Base-by-base conservation (phyloP, 2,113 vertebrate genomes). In the Etia nguti region DNA sequence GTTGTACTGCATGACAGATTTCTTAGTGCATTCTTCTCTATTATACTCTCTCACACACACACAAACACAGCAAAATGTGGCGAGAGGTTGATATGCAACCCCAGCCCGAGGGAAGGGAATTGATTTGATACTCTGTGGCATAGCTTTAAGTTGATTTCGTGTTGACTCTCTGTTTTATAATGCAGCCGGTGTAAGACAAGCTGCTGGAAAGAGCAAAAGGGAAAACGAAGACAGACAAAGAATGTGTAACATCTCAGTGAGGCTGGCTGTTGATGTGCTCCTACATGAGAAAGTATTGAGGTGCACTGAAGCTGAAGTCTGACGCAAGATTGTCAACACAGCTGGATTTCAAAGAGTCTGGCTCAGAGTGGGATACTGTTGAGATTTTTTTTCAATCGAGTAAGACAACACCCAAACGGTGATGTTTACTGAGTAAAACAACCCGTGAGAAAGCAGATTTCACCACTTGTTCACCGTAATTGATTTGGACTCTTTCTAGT, bases 281-380 rank as follows among this genome's bases (percentile, higher is more conserved):
- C 22, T 83, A 91, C 92, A 86, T 81, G 70, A 88, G 82, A 89
- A 77, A 86, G 65, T 59, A 89, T 82, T 84, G 83, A 85, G 85
- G 83, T 85, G 57, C 70, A 80, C 52, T 56, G 89, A 73, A 79
- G 81, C 86, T 10, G 79, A 88, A 90, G 68, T 75, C 87, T 92
- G 89, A 95, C 3, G 81, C 81, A 89, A 86, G 79, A 89, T 82
- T 88, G 90, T 93, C 93, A 93, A 88, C 89, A 83, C 83, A 88
- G 92, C 88, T 91, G 91, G 88, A 86, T 92, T 89, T 92, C 84
- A 92, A 90, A 92, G 83, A 65, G 54, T 52, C 31, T 56, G 83
- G 22, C 79, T 85, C 20, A 12, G 60, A 83, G 54, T 48, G 38
- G 3, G 80, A 87, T 62, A 22, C 54, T 79, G 83, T 81, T 20